A percentile compares a stretch with the other conserved stretches of the same genome.
Evolutionary conservation across 2,797 vertebrate species (phyloP).

Genomic region (Pristis pectinata): DNA sequence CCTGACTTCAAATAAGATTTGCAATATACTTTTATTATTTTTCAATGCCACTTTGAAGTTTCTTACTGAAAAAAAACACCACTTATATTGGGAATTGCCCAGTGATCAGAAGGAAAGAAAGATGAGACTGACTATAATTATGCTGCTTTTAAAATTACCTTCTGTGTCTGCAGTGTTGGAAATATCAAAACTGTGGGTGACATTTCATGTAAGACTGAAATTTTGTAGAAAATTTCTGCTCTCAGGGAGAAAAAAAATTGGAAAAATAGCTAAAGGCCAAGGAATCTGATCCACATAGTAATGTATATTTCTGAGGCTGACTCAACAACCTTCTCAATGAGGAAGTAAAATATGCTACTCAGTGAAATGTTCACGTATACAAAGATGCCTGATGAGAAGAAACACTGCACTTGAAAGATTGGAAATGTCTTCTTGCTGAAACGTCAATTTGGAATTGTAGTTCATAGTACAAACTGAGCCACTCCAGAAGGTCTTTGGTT

Average conservation of each 20-base stretch:
- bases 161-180: conserved; percentile 1
- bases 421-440: neutral
- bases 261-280: conserved; percentile 4
- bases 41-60: neutral
- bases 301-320: neutral
- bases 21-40: neutral
- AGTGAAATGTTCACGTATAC: neutral
- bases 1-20: neutral
- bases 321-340: neutral
- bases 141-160: conserved; percentile 3
- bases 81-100: neutral
- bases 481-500: neutral
- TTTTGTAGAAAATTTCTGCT: conserved; percentile 28
- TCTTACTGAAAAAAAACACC: neutral
- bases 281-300: no score
- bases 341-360: neutral
- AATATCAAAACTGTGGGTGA: conserved; percentile 19
- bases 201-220: conserved; percentile 14
- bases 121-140: conserved; percentile 7
- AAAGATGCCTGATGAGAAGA: neutral
- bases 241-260: neutral
- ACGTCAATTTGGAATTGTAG: neutral
- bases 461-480: neutral
- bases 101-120: neutral
- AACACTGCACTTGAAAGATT: neutral